These are phyloP conservation scores for Pseudococcus longispinus DNA, from an alignment of 2,888 invertebrate species.

Conservation along the genomic window DNA sequence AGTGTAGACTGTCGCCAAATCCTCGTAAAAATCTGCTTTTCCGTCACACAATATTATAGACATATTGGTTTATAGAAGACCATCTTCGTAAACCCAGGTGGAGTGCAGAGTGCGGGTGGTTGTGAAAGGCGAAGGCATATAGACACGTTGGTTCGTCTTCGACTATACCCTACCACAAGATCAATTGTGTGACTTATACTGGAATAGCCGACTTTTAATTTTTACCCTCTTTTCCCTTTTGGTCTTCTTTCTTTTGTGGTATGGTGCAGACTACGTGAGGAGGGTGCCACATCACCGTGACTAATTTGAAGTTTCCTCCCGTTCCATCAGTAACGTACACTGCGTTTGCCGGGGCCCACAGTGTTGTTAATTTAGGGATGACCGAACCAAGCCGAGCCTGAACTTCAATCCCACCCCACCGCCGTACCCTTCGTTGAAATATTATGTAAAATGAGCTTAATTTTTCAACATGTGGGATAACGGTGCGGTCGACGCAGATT, in stretches of 20 bases:
- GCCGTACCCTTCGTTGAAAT: neutral
- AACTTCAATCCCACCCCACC: neutral
- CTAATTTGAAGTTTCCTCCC: slow-evolving; percentile 55
- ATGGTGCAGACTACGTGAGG: neutral
- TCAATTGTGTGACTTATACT: neutral
- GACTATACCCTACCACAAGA: neutral
- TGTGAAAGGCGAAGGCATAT: neutral
- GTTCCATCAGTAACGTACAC: neutral
- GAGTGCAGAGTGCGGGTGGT: neutral
- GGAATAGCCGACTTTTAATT: slow-evolving; percentile 30
- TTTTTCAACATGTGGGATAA: slow-evolving; percentile 29
- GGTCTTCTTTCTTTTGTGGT: neutral
- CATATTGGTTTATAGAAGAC: neutral
- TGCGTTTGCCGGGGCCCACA: neutral
- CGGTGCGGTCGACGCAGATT: neutral
- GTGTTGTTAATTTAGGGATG: neutral
- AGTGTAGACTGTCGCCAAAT: slow-evolving; percentile 56
- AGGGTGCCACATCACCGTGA: slow-evolving; percentile 54
- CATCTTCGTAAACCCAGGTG: neutral
- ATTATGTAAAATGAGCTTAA: slow-evolving; percentile 24
- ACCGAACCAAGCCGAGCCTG: neutral
- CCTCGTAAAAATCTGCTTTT: slow-evolving; percentile 46
- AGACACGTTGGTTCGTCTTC: neutral
- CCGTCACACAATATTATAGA: slow-evolving; percentile 4
- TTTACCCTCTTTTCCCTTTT: slow-evolving; percentile 24